Percentiles rank a stretch among this genome's conserved stretches.
Conservation (phyloP, 2,888 invertebrate species). For the Dascillus cervinus region DNA sequence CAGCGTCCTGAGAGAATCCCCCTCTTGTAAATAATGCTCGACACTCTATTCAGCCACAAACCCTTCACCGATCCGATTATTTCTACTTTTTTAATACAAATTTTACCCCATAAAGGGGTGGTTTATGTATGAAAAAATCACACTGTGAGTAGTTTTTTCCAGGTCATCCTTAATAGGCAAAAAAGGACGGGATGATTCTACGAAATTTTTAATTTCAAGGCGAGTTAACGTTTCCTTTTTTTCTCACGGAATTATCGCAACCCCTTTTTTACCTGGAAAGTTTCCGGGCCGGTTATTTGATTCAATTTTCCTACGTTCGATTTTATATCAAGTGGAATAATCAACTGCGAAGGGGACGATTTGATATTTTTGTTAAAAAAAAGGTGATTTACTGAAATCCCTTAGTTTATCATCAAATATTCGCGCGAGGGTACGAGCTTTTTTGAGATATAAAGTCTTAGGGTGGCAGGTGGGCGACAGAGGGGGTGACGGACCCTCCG, state of each 20-base stretch:
- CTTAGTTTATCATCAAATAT: constrained; percentile 26
- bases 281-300: no score
- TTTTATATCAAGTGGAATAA: constrained; percentile 34
- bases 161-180: constrained; percentile 24
- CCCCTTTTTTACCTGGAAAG: no score
- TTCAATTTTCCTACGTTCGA: constrained; percentile 27
- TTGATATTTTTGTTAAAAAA: constrained; percentile 18
- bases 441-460: constrained; percentile 21
- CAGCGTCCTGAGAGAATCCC: constrained; percentile 23
- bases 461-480: constrained; percentile 11
- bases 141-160: constrained; percentile 28
- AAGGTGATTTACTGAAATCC: no score
- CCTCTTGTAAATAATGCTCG: constrained; percentile 35
- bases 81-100: constrained; percentile 39
- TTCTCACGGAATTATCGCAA: no score
- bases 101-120: constrained; percentile 37
- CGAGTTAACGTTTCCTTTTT: no score
- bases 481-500: constrained; percentile 36
- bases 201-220: no score
- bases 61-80: constrained; percentile 42
- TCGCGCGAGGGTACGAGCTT: constrained; percentile 30
- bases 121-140: constrained; percentile 38
- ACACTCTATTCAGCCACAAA: constrained; percentile 42
- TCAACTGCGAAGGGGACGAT: constrained; percentile 19
- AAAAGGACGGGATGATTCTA: constrained; percentile 7